Conservation (phyloP, 2,888 invertebrate genomes). For the Hirtodrosophila confusa region DNA sequence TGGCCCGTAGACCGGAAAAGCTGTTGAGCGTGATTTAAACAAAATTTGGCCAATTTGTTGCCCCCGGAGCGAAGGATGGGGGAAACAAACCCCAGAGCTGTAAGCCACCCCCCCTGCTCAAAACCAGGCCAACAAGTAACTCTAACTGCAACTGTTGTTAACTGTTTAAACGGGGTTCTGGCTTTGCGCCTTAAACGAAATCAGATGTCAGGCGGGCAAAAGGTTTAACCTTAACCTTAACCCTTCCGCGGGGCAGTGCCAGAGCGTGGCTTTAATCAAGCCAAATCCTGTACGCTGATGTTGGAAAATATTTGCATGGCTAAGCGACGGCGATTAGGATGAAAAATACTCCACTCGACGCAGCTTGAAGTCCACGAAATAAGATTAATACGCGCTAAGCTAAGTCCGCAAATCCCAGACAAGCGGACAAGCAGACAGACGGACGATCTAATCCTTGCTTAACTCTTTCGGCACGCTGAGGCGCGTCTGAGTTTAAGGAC, state of each 20-base stretch:
- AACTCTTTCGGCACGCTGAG: constrained; percentile 61
- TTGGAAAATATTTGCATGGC: constrained; percentile 79
- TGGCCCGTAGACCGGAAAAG: constrained; percentile 42
- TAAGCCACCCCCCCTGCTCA: not conserved
- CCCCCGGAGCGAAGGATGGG: not conserved
- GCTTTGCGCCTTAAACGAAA: constrained; percentile 45
- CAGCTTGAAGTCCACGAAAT: constrained; percentile 58
- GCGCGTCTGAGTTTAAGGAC: constrained; percentile 6
- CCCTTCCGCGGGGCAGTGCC: constrained; percentile 5
- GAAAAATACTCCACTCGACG: constrained; percentile 35
- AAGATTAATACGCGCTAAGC: constrained; percentile 75
- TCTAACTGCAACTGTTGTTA: constrained; percentile 15
- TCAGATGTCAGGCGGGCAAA: constrained; percentile 57
- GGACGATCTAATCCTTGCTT: constrained; percentile 65
- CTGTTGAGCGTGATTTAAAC: constrained; percentile 71
- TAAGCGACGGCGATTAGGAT: constrained; percentile 73
- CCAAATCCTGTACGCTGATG: constrained; percentile 54
- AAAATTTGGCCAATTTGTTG: constrained; percentile 81
- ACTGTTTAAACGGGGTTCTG: constrained; percentile 6
- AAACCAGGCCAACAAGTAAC: constrained; percentile 19
- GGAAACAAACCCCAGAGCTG: not conserved
- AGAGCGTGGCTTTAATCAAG: constrained; percentile 47
- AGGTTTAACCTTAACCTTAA: constrained; percentile 30
- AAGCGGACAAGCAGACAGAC: constrained; percentile 3
- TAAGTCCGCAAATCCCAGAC: constrained; percentile 48